These are phyloP conservation scores for Macrobrachium rosenbergii DNA, from an alignment of 1,140 invertebrate species.

Conservation along the genomic window DNA sequence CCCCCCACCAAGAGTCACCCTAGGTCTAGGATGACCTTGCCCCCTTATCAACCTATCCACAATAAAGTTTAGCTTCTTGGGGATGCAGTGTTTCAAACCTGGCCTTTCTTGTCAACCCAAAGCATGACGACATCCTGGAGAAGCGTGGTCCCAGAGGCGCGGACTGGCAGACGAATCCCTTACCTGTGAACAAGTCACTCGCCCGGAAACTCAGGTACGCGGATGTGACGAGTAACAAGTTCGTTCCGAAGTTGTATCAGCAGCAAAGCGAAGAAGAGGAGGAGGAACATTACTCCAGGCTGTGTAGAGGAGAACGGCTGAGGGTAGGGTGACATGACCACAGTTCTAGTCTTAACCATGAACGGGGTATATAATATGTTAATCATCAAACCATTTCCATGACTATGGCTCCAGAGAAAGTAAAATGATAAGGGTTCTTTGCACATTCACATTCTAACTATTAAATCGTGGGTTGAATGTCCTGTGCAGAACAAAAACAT, in stretches of 20 bases:
- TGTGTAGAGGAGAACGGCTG: conserved; percentile 73
- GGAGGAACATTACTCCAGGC: conserved; percentile 70
- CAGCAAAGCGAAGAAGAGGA: conserved; percentile 68
- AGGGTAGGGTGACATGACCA: conserved; percentile 67
- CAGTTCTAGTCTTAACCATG: not conserved
- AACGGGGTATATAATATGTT: too few species aligned
- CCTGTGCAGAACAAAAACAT: too few species aligned
- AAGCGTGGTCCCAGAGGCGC: conserved; percentile 66
- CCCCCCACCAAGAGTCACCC: too few species aligned
- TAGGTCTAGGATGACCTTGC: too few species aligned
- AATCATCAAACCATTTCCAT: too few species aligned
- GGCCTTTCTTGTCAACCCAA: conserved; percentile 59
- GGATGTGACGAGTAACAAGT: conserved; percentile 29
- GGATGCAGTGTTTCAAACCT: conserved; percentile 68
- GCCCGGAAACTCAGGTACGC: conserved; percentile 48
- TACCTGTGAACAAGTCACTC: conserved; percentile 67
- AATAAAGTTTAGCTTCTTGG: conserved; percentile 69
- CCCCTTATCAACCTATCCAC: too few species aligned
- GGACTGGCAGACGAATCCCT: conserved; percentile 68
- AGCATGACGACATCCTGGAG: conserved; percentile 61
- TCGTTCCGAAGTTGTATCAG: conserved; percentile 68
- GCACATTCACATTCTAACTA: too few species aligned
- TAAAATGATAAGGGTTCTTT: too few species aligned
- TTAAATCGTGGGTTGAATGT: too few species aligned
- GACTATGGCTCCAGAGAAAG: too few species aligned